These are phyloP conservation scores for Philaenus spumarius DNA, from an alignment of 1,140 invertebrate species.

Conservation along the genomic window DNA sequence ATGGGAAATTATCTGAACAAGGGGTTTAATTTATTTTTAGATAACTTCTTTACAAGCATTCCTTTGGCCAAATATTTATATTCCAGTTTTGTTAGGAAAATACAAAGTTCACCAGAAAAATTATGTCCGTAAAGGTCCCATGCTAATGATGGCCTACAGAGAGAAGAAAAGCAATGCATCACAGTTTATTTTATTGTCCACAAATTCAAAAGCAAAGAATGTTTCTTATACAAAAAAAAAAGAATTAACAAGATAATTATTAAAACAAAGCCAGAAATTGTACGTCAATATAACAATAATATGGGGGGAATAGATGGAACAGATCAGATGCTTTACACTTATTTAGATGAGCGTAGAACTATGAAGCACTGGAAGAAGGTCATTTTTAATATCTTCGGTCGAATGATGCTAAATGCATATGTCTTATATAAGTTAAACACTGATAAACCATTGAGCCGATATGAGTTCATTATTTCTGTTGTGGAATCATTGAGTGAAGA, in stretches of 20 bases:
- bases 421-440: no score
- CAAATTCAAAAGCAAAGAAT: background rate
- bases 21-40: slow-evolving; percentile 1
- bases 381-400: slow-evolving; percentile 6
- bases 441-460: no score
- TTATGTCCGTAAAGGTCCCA: slow-evolving; percentile 10
- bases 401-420: slow-evolving; percentile 6
- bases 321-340: no score
- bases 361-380: background rate
- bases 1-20: background rate
- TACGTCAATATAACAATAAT: background rate
- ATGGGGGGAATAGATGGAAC: slow-evolving; percentile 3
- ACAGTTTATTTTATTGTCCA: slow-evolving; percentile 8
- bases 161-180: slow-evolving; percentile 2
- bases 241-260: background rate
- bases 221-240: background rate
- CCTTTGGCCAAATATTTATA: background rate
- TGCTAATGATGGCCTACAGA: slow-evolving; percentile 5
- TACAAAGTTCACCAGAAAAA: background rate
- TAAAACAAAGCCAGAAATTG: background rate
- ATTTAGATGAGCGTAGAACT: no score
- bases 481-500: no score
- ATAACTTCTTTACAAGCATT: slow-evolving; percentile 3
- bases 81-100: background rate
- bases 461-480: no score